Evolutionary conservation across 2,113 vertebrate species (phyloP).

Genomic region (Dendrocopos noguchii): DNA sequence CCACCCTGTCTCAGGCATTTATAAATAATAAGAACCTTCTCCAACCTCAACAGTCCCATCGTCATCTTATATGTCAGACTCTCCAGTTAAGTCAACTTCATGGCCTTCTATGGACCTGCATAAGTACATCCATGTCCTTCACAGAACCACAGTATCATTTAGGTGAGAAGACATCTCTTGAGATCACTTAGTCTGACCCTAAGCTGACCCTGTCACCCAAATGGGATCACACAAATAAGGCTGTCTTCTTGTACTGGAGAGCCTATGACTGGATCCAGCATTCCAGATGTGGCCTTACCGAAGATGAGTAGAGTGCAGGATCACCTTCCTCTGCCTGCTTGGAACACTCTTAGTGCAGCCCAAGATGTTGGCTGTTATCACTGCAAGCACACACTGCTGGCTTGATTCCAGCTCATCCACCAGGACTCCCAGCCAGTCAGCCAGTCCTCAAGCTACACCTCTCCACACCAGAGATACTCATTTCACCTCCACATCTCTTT

Average conservation of each 20-base stretch:
- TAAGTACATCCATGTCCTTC: neutral
- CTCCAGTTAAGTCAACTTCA: neutral
- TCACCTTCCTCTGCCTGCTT: neutral
- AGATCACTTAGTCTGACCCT: neutral
- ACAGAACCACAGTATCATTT: neutral
- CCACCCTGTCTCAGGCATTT: neutral
- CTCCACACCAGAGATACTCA: neutral
- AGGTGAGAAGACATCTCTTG: neutral
- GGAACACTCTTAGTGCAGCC: neutral
- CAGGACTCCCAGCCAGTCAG: neutral
- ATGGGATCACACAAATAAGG: neutral
- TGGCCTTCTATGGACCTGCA: neutral
- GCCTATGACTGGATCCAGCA: neutral
- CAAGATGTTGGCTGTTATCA: neutral
- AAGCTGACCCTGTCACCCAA: fast-evolving
- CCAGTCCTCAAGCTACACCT: neutral
- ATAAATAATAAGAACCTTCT: fast-evolving
- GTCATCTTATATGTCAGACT: neutral
- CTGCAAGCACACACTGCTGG: neutral
- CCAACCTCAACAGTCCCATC: neutral
- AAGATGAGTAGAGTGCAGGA: neutral
- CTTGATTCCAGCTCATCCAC: neutral
- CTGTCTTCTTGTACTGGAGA: neutral
- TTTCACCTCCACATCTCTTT: neutral
- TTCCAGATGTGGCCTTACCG: neutral